phyloP scores from a whole-genome alignment of 2,797 vertebrate genomes.

The Staurois parvus region DNA sequence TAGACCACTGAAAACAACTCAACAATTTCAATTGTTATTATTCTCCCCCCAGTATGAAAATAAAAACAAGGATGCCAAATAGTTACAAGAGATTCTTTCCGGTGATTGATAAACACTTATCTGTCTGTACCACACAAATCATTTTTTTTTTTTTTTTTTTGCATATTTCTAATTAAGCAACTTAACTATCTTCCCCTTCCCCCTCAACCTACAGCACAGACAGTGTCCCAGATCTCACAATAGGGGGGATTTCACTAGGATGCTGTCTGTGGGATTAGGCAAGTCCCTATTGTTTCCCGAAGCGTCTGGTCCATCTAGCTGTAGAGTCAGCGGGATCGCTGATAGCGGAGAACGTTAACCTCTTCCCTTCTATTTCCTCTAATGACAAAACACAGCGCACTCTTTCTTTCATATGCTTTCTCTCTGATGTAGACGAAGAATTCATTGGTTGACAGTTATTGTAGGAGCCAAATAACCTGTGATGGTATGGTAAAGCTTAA shows the following conservation, averaged over 20 bases:
- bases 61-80: too few species aligned
- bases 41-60: too few species aligned
- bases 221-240: conserved; percentile 56
- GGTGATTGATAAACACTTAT: neutral
- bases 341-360: conserved; percentile 44
- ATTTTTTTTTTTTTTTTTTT: neutral
- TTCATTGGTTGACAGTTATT: neutral
- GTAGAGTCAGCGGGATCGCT: conserved; percentile 54
- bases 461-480: neutral
- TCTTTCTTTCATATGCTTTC: neutral
- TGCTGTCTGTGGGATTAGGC: conserved; percentile 41
- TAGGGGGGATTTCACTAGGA: conserved; percentile 50
- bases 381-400: neutral
- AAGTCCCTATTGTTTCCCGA: conserved; percentile 52
- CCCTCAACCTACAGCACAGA: conserved; percentile 14
- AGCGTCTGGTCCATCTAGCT: conserved; percentile 50
- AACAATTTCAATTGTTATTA: too few species aligned
- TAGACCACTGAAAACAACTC: too few species aligned
- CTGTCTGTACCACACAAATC: neutral
- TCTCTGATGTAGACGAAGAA: neutral
- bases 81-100: neutral
- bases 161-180: neutral
- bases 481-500: neutral
- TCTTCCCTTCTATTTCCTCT: conserved; percentile 1
- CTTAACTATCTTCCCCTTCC: neutral